Percentiles rank a stretch among this genome's conserved stretches.
These are phyloP conservation scores for Heliconius eleuchia DNA, from an alignment of 1,140 invertebrate species.

Conservation along the genomic window DNA sequence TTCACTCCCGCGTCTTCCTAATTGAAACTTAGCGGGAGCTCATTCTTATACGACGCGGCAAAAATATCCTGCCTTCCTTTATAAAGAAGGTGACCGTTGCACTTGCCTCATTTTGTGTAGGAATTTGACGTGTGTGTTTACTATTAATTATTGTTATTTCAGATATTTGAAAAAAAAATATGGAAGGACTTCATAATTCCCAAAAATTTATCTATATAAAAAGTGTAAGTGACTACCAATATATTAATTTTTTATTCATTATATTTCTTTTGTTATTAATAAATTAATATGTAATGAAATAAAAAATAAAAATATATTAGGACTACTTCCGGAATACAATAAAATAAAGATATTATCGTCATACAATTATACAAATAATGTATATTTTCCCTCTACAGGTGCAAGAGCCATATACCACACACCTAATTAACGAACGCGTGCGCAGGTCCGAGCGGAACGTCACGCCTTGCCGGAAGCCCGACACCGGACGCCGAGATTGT, in stretches of 20 bases:
- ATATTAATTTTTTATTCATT: no score
- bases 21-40: slow-evolving; percentile 52
- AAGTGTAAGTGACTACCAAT: no score
- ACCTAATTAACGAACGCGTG: slow-evolving; percentile 51
- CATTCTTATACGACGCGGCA: slow-evolving; percentile 29
- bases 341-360: not conserved
- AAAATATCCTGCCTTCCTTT: slow-evolving; percentile 52
- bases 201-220: no score
- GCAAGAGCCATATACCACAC: slow-evolving; percentile 35
- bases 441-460: slow-evolving; percentile 65
- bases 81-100: slow-evolving; percentile 44
- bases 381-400: slow-evolving; percentile 13
- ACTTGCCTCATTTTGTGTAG: slow-evolving; percentile 36
- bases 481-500: slow-evolving; percentile 73
- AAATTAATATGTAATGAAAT: not conserved
- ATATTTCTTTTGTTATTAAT: no score
- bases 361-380: not conserved
- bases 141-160: no score
- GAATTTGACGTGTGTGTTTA: slow-evolving; percentile 25
- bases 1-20: slow-evolving; percentile 50
- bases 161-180: not conserved
- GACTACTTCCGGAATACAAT: not conserved
- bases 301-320: not conserved
- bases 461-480: slow-evolving; percentile 65
- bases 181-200: not conserved